Evolutionary conservation across 2,797 vertebrate genomes (phyloP), one percentile per base, ranked within the genome.

Genomic region (Sciaenops ocellatus): DNA sequence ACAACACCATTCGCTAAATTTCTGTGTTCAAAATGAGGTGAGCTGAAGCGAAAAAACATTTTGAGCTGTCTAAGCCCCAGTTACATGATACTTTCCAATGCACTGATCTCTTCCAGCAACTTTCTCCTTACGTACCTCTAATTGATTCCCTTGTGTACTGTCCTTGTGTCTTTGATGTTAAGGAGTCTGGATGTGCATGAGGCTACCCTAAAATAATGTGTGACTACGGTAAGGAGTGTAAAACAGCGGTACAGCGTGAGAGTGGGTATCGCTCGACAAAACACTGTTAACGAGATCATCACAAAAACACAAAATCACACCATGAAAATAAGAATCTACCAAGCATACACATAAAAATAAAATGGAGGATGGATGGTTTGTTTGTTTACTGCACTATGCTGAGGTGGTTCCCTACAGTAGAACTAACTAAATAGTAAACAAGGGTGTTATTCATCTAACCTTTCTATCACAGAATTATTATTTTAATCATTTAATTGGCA

Each of bases 141-240:
- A 91, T 80, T 89, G 79, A 88, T 77, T 77, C 85, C 83, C 60
- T 26, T 16, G 83, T 79, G 73, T 82, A 38, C 34, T 38, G 52
- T 65, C 5, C 5, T 54, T 67, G 61, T 60, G 11, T n/a, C 80
- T 82, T 86, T 90, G 81, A 90, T 88, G 80, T 82, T 66, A 48
- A 56, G 26, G 15, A 73, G 48, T 38, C 56, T 76, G 16, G 52
- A 28, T 85, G 76, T 59, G 59, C 69, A 42, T 54, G 30, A 78
- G 63, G 56, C 34, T 51, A 62, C 15, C 8, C 41, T 10, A n/a
- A 28, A 18, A 46, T 66, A 41, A 55, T 1, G 0, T 42, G 30
- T 44, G 70, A 71, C 60, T 44, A 24, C 48, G 16, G 34, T 38
- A 38, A 9, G 34, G 0, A 10, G 20, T 28, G 26, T 38, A n/a